Base-by-base conservation (phyloP, 2,797 vertebrate genomes). In the Tadarida brasiliensis region DNA sequence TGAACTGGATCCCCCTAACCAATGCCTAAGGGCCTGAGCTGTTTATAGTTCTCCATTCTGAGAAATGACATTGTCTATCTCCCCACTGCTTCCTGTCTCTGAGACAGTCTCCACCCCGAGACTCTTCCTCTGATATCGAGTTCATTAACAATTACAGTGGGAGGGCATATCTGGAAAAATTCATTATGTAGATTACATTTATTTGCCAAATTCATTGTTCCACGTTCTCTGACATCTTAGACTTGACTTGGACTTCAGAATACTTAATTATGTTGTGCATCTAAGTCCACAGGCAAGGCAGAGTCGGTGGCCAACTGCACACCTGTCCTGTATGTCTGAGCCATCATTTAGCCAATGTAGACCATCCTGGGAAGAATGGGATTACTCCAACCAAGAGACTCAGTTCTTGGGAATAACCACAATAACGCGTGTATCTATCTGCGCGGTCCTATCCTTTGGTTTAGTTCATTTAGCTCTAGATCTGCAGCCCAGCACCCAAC, bases 151-250 rank as follows among this genome's bases (percentile, higher is more conserved):
- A 86, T 26, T 81, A 39, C 11, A 59, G 17, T 5, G 12, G 28
- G 20, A 85, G 65, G 56, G 90, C 89, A n/a, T 59, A 96, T 15
- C 65, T 95, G 19, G 44, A 77, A 95, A 94, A 89, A 63, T 49
- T 30, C 51, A 51, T 83, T 47, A 5, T 71, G 57, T 56, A 57
- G 49, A 28, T 49, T 74, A 49, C 33, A 67, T 93, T 78, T 33
- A 94, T 61, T 96, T 93, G 33, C 67, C 65, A 90, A 92, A 85
- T 35, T 93, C 70, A 3, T 7, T 88, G 30, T 44, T 59, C 33
- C 39, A 57, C 1, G 7, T 59, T 91, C 78, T 93, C 76, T 92
- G 87, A 77, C 47, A 39, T 71, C 26, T 28, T 61, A 70, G 59
- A 70, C 24, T 47, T 39, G 61, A 89, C 39, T 83, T 87, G 5